Percentiles rank a stretch among this genome's conserved stretches.
Evolutionary conservation across 1,140 invertebrate species (phyloP).

Genomic region (Drosophila nannoptera): DNA sequence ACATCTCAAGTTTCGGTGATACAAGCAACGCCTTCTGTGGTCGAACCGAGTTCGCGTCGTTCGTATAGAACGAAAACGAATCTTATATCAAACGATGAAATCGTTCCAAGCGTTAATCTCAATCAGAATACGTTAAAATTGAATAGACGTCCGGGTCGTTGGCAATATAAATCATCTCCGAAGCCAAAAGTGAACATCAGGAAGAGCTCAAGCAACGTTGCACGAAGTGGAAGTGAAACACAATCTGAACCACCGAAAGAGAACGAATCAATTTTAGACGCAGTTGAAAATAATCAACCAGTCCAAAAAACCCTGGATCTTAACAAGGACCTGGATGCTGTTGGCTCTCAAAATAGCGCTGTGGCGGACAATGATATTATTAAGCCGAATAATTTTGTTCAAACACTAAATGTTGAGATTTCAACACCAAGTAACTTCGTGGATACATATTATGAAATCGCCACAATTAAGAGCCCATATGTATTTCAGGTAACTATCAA

Average conservation of each 20-base stretch:
- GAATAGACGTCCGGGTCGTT: conserved; percentile 87
- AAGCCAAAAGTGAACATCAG: conserved; percentile 91
- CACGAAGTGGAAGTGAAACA: conserved; percentile 5
- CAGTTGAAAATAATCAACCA: conserved; percentile 20
- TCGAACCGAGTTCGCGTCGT: conserved; percentile 79
- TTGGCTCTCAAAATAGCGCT: conserved; percentile 83
- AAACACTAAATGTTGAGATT: conserved; percentile 91
- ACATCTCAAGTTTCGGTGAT: conserved; percentile 74
- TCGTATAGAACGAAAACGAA: conserved; percentile 83
- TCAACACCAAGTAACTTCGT: conserved; percentile 90
- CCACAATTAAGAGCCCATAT: conserved; percentile 93
- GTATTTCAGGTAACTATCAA: conserved; percentile 86
- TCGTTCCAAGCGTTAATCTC: conserved; percentile 78
- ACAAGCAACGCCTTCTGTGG: conserved; percentile 69
- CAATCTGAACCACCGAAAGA: conserved; percentile 30
- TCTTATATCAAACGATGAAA: conserved; percentile 81
- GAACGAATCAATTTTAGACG: conserved; percentile 44
- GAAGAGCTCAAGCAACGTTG: conserved; percentile 78
- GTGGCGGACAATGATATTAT: conserved; percentile 81
- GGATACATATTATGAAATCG: conserved; percentile 91
- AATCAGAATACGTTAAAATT: conserved; percentile 87
- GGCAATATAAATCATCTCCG: conserved; percentile 92
- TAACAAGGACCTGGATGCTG: conserved; percentile 83
- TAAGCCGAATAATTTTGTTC: conserved; percentile 82
- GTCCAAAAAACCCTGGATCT: conserved; percentile 41